phyloP scores from a whole-genome alignment of 2,797 vertebrate genomes.

The Passerculus sandwichensis region DNA sequence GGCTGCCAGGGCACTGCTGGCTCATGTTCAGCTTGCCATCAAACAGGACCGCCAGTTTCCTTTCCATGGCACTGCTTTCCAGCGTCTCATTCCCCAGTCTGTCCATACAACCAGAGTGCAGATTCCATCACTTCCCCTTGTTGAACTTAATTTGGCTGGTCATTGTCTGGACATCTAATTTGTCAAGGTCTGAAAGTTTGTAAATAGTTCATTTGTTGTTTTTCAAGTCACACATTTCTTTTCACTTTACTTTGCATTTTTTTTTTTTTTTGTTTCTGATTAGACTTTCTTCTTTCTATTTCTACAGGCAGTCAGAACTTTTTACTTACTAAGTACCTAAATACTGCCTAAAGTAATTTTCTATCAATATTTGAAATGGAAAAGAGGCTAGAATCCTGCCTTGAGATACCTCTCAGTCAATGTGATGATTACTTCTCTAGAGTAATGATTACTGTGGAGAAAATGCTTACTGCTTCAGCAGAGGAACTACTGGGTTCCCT shows the following conservation, averaged over 20 bases:
- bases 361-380: not conserved
- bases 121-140: not conserved
- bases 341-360: not conserved
- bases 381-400: not conserved
- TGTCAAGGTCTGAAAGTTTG: not conserved
- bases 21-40: accelerated
- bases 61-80: not conserved
- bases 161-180: not conserved
- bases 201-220: not conserved
- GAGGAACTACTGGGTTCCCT: not conserved
- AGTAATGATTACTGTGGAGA: not conserved
- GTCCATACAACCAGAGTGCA: accelerated
- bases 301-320: not conserved
- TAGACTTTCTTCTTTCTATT: not conserved
- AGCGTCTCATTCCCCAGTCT: not conserved
- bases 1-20: not conserved
- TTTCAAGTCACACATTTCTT: not conserved
- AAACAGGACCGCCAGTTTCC: accelerated
- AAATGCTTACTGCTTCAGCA: not conserved
- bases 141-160: not conserved
- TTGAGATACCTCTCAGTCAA: not conserved
- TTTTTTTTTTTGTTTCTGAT: not conserved
- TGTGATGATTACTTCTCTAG: not conserved
- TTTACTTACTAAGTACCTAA: not conserved
- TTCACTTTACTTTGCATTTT: not conserved